phyloP scores from a whole-genome alignment of 2,797 vertebrate genomes.

The Chelon auratus region DNA sequence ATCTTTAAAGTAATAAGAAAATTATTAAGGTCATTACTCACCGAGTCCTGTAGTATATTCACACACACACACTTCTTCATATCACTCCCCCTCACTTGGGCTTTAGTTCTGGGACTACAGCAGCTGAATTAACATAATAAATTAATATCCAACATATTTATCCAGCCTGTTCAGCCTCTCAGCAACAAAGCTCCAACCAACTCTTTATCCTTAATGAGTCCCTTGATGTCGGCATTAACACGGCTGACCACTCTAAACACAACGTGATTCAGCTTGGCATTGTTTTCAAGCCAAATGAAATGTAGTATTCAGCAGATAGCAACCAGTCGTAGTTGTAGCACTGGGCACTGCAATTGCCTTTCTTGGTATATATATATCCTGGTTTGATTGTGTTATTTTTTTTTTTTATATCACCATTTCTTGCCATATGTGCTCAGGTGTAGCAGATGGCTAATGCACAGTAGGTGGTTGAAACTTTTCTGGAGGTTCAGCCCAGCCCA shows the following conservation, averaged over 20 bases:
- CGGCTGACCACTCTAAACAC: slow-evolving; percentile 25
- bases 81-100: slow-evolving; percentile 1
- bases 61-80: neutral
- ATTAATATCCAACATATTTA: slow-evolving; percentile 39
- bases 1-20: neutral
- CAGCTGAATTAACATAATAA: slow-evolving; percentile 49
- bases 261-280: slow-evolving; percentile 16
- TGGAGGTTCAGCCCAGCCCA: slow-evolving; percentile 17
- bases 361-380: neutral
- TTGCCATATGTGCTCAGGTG: neutral
- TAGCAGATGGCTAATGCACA: slow-evolving; percentile 18
- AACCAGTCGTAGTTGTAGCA: neutral
- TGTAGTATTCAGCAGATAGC: neutral
- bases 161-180: slow-evolving; percentile 18
- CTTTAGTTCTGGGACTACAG: slow-evolving; percentile 27
- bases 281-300: slow-evolving; percentile 1
- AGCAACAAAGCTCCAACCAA: slow-evolving; percentile 28
- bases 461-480: slow-evolving; percentile 22
- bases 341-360: neutral
- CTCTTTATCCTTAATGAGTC: slow-evolving; percentile 43
- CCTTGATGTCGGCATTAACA: slow-evolving; percentile 32
- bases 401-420: neutral
- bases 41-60: neutral
- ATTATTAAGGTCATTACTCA: neutral
- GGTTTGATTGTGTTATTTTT: neutral